Percentiles rank a stretch among this genome's conserved stretches.
phyloP scores from a whole-genome alignment of 2,113 vertebrate genomes.

The Lipotes vexillifer region DNA sequence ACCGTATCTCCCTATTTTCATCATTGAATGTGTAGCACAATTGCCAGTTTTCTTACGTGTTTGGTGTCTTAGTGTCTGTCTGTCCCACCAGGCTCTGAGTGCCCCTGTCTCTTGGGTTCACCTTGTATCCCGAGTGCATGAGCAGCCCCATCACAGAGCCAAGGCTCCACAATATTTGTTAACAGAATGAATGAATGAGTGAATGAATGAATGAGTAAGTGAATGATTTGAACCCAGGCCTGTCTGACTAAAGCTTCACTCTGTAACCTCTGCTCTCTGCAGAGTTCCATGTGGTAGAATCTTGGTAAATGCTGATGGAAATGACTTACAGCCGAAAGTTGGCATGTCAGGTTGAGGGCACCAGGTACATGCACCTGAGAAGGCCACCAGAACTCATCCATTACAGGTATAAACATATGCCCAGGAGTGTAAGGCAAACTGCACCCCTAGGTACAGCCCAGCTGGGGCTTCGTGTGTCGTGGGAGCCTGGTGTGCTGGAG shows the following conservation, averaged over 20 bases:
- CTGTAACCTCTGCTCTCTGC: background rate
- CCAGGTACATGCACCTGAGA: background rate
- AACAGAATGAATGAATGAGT: background rate
- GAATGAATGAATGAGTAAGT: background rate
- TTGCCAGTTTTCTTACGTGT: accelerated
- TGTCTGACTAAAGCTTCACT: background rate
- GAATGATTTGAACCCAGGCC: background rate
- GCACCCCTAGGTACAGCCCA: background rate
- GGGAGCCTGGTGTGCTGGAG: background rate
- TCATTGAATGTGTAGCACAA: too few relatives aligned
- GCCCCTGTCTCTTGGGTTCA: background rate
- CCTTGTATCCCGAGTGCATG: background rate
- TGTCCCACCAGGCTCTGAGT: background rate
- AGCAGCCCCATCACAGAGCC: background rate
- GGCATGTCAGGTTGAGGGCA: background rate
- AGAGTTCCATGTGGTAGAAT: background rate
- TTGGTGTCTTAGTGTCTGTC: background rate
- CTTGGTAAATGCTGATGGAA: background rate
- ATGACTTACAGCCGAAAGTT: background rate
- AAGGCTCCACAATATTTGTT: background rate
- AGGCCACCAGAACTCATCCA: background rate
- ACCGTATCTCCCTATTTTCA: background rate
- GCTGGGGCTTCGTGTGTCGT: background rate
- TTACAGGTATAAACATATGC: background rate
- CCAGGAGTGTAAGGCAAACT: background rate